phyloP scores from a whole-genome alignment of 2,888 invertebrate genomes.

The Cheilosia impressa region DNA sequence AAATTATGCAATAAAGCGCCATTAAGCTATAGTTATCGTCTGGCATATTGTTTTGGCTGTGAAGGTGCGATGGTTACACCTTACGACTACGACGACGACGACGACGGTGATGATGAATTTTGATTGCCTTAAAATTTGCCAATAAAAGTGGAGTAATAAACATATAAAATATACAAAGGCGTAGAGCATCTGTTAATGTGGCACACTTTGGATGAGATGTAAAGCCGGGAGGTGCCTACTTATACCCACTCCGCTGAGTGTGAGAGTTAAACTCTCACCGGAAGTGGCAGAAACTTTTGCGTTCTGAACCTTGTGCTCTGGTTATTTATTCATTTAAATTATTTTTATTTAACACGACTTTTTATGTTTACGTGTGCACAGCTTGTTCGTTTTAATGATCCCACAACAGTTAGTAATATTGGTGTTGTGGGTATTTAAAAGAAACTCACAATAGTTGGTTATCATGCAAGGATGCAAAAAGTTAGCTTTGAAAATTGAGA shows the following conservation, averaged over 20 bases:
- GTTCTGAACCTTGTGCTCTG: neutral
- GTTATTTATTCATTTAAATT: too few species aligned
- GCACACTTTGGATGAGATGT: slow-evolving; percentile 20
- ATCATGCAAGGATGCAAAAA: too few species aligned
- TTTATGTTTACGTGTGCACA: neutral
- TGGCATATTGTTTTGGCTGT: slow-evolving; percentile 54
- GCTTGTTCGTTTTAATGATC: slow-evolving; percentile 47
- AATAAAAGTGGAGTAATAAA: slow-evolving; percentile 71
- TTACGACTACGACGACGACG: slow-evolving; percentile 2
- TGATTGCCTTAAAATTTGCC: slow-evolving; percentile 71
- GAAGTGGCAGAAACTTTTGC: neutral
- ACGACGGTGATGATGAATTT: slow-evolving; percentile 61
- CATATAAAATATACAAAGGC: slow-evolving; percentile 10
- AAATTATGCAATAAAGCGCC: slow-evolving; percentile 69
- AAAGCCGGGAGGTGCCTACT: neutral
- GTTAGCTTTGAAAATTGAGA: too few species aligned
- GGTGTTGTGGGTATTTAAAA: slow-evolving; percentile 52
- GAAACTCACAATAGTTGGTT: slow-evolving; percentile 18
- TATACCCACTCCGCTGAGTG: neutral
- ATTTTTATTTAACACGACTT: neutral
- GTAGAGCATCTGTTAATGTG: slow-evolving; percentile 30
- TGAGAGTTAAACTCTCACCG: neutral
- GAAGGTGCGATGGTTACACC: slow-evolving; percentile 21
- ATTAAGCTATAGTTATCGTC: slow-evolving; percentile 67
- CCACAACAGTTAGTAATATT: slow-evolving; percentile 57